phyloP scores from a whole-genome alignment of 2,797 vertebrate species.

The Neosilurus hyrtlii region DNA sequence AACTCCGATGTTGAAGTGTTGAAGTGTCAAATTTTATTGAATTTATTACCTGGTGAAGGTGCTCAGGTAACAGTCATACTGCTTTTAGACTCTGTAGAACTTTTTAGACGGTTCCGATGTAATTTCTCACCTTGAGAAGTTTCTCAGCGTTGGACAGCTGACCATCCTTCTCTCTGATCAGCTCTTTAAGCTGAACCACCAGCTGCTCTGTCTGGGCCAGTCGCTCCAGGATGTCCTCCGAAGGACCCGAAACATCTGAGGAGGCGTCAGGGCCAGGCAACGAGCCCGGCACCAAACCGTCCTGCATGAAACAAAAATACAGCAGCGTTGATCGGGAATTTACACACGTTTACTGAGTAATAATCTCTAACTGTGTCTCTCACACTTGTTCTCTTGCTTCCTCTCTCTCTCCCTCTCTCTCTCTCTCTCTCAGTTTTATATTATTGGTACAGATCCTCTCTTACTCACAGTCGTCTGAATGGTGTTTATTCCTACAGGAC shows the following conservation, averaged over 20 bases:
- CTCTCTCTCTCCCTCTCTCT: too few relatives aligned
- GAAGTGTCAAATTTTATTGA: background rate
- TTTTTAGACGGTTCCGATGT: background rate
- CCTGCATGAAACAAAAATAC: slow-evolving; percentile 56
- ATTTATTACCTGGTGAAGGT: background rate
- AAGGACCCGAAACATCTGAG: slow-evolving; percentile 55
- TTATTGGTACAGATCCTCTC: background rate
- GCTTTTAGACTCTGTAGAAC: background rate
- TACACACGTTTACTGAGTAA: background rate
- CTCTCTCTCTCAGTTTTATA: too few relatives aligned
- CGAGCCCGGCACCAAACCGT: slow-evolving; percentile 62
- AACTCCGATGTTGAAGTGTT: background rate
- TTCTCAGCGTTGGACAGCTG: slow-evolving; percentile 78
- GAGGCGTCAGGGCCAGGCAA: slow-evolving; percentile 52
- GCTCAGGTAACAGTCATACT: background rate
- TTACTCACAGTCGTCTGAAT: background rate
- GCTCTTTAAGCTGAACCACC: slow-evolving; percentile 85
- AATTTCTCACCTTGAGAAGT: slow-evolving; percentile 73
- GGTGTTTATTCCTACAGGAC: background rate
- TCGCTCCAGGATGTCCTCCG: slow-evolving; percentile 79
- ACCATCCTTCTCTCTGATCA: slow-evolving; percentile 84
- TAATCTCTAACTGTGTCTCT: too few relatives aligned
- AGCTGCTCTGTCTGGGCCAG: slow-evolving; percentile 84
- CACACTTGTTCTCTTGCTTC: too few relatives aligned
- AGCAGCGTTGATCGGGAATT: background rate